phyloP scores from a whole-genome alignment of 2,113 vertebrate species.

The Turnix velox region DNA sequence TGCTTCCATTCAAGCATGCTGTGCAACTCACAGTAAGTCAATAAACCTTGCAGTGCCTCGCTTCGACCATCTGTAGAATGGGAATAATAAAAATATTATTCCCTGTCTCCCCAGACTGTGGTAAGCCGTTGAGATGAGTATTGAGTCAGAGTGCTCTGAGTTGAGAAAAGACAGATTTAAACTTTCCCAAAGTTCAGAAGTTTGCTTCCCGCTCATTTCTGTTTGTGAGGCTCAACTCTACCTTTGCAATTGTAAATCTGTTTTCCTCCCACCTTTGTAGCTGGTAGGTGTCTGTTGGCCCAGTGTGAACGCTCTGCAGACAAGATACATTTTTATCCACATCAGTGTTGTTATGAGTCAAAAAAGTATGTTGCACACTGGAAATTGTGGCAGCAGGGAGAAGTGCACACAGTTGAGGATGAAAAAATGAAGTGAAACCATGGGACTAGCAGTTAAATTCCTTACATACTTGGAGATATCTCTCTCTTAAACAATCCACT shows the following conservation, averaged over 20 bases:
- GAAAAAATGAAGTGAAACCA: neutral
- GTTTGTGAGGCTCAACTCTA: conserved; percentile 4
- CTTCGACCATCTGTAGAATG: conserved; percentile 41
- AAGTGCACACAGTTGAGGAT: neutral
- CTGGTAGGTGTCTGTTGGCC: neutral
- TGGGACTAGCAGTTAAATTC: conserved; percentile 4
- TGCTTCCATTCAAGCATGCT: conserved; percentile 59
- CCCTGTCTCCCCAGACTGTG: conserved; percentile 41
- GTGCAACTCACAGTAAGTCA: conserved; percentile 54
- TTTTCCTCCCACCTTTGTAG: neutral
- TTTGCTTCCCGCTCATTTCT: conserved; percentile 34
- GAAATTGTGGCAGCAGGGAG: neutral
- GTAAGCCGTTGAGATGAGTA: conserved; percentile 49
- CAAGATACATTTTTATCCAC: neutral
- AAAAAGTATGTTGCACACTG: neutral
- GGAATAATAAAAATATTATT: conserved; percentile 65
- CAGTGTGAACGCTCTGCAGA: neutral
- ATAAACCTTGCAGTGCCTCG: conserved; percentile 57
- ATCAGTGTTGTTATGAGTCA: rapidly evolving
- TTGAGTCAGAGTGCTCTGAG: conserved; percentile 23
- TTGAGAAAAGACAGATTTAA: conserved; percentile 58
- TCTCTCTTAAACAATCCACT: neutral
- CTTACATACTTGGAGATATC: neutral
- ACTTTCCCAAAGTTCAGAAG: conserved; percentile 55
- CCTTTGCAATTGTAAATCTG: neutral